Conservation (phyloP, 2,113 vertebrate species). For the Plecturocebus donacophilus region DNA sequence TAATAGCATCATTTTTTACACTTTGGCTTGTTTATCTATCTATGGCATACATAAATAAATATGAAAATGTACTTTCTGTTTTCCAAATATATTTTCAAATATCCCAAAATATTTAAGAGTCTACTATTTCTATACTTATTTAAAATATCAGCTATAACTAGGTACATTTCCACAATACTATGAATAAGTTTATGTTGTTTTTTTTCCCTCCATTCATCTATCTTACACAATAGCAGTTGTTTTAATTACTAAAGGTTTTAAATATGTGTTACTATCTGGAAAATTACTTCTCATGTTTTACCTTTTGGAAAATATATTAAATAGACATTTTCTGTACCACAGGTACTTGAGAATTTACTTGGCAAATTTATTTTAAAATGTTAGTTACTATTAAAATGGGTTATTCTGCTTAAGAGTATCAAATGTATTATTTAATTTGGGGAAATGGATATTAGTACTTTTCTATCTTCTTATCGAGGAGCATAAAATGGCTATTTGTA, state of each 20-base stretch:
- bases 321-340: background rate
- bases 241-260: background rate
- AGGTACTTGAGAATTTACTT: background rate
- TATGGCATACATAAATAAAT: background rate
- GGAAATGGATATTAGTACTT: background rate
- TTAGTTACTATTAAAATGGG: background rate
- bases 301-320: background rate
- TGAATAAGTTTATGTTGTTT: background rate
- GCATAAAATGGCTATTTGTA: background rate
- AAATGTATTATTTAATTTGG: background rate
- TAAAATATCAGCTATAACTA: background rate
- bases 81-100: constrained; percentile 11
- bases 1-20: background rate
- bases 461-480: background rate
- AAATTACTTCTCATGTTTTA: background rate
- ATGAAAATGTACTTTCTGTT: background rate
- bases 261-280: background rate
- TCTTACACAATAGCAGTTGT: background rate
- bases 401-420: background rate
- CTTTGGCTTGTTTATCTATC: background rate
- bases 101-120: background rate
- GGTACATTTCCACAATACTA: background rate
- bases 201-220: background rate
- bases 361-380: background rate
- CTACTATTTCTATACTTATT: background rate